These are phyloP conservation scores for Hedya salicella DNA, from an alignment of 2,888 invertebrate species.

Conservation along the genomic window DNA sequence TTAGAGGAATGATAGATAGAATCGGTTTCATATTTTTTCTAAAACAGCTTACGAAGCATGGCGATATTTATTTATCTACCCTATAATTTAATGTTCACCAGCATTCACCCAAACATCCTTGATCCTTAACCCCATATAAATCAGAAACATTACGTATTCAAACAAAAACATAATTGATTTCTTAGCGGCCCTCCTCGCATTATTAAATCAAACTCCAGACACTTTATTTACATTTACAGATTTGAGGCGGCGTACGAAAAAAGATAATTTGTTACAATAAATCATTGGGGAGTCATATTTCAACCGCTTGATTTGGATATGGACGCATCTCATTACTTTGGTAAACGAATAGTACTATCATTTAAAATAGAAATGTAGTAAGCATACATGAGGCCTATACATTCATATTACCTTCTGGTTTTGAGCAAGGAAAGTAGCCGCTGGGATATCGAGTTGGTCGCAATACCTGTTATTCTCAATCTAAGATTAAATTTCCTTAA, in stretches of 20 bases:
- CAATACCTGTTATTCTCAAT: slow-evolving; percentile 18
- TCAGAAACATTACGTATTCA: slow-evolving; percentile 56
- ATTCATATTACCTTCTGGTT: neutral
- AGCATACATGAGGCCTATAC: neutral
- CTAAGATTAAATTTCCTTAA: slow-evolving; percentile 11
- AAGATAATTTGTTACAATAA: slow-evolving; percentile 77
- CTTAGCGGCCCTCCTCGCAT: slow-evolving; percentile 50
- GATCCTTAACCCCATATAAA: slow-evolving; percentile 41
- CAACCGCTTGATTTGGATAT: slow-evolving; percentile 52
- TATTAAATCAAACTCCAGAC: slow-evolving; percentile 75
- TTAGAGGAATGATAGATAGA: too few species aligned
- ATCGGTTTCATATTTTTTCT: too few species aligned
- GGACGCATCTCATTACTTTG: slow-evolving; percentile 68
- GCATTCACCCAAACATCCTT: slow-evolving; percentile 27
- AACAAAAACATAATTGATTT: slow-evolving; percentile 60
- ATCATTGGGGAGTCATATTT: slow-evolving; percentile 72
- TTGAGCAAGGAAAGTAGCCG: neutral
- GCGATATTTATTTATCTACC: neutral
- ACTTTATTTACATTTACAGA: slow-evolving; percentile 78
- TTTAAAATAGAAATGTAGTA: neutral
- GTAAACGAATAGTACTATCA: slow-evolving; percentile 59
- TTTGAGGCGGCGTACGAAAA: slow-evolving; percentile 64
- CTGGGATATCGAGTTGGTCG: slow-evolving; percentile 11
- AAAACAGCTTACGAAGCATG: too few species aligned
- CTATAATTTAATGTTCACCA: neutral